Evolutionary conservation across 37 sponge, comb jelly and placozoan species (phyloP).

Genomic region (Spongilla lacustris): DNA sequence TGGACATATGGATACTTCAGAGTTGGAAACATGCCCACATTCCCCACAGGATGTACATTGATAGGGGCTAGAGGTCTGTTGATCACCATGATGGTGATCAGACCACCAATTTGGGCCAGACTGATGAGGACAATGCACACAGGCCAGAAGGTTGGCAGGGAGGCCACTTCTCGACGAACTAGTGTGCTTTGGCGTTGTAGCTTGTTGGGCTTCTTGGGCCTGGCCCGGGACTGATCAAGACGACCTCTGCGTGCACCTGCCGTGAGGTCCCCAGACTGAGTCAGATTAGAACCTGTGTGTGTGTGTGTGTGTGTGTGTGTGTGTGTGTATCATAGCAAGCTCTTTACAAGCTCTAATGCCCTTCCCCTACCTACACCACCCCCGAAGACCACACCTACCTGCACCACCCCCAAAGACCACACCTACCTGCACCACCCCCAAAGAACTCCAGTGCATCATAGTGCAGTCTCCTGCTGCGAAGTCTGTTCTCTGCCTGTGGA

Average conservation of each 20-base stretch:
- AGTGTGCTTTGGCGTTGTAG: constrained; percentile 77
- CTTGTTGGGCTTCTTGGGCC: constrained; percentile 51
- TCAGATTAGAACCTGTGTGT: not conserved
- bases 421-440: constrained; percentile 44
- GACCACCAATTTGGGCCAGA: constrained; percentile 66
- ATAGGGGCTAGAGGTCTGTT: constrained; percentile 43
- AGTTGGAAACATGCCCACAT: constrained; percentile 22
- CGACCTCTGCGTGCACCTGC: not conserved
- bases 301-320: not conserved
- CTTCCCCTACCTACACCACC: not conserved
- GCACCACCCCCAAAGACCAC: not conserved
- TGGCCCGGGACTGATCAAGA: not conserved
- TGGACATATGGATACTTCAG: constrained; percentile 2
- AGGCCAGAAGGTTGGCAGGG: constrained; percentile 92
- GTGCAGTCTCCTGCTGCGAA: constrained; percentile 31
- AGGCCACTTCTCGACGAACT: constrained; percentile 70
- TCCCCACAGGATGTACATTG: constrained; percentile 22
- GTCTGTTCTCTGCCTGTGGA: constrained; percentile 39
- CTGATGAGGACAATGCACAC: constrained; percentile 83
- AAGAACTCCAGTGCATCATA: constrained; percentile 57
- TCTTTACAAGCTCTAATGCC: too few species aligned
- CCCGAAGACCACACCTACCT: not conserved
- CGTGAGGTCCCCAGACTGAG: not conserved
- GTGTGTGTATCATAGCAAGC: not conserved
- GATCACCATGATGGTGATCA: constrained; percentile 39